Conservation (phyloP, 2,113 vertebrate genomes). For the Ptilorrhoa leucosticta region DNA sequence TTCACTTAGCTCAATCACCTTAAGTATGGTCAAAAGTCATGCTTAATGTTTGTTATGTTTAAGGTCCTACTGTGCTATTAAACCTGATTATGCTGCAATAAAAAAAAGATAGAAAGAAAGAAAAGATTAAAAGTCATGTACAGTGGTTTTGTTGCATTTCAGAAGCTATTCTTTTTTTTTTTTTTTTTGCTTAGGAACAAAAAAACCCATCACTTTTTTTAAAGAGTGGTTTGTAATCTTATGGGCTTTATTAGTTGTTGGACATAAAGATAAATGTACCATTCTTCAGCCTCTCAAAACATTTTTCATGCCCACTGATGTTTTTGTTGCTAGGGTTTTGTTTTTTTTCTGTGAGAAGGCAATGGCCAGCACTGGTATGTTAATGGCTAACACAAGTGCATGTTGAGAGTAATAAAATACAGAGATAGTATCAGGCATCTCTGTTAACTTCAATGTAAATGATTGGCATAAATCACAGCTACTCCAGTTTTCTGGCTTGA, state of each 20-base stretch:
- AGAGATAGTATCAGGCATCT: neutral
- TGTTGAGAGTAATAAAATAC: neutral
- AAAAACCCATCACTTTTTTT: neutral
- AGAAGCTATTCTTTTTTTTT: neutral
- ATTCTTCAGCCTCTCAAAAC: neutral
- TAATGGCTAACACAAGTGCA: constrained; percentile 14
- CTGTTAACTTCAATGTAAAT: neutral
- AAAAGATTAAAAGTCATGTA: neutral
- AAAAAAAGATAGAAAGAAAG: neutral
- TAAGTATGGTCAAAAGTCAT: neutral
- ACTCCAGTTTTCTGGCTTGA: neutral
- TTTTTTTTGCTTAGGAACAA: neutral
- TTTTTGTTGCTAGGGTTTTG: neutral
- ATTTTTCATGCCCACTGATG: constrained; percentile 1
- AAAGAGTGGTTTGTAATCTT: neutral
- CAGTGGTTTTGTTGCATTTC: neutral
- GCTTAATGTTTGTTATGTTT: neutral
- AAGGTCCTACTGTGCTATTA: neutral
- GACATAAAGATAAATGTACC: neutral
- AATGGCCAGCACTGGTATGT: neutral
- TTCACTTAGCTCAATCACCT: neutral
- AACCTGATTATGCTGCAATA: neutral
- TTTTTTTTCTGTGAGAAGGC: neutral
- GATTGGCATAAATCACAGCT: neutral
- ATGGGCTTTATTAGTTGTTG: neutral